Base-by-base conservation (phyloP, 1,140 invertebrate species). In the Drosophila lini region DNA sequence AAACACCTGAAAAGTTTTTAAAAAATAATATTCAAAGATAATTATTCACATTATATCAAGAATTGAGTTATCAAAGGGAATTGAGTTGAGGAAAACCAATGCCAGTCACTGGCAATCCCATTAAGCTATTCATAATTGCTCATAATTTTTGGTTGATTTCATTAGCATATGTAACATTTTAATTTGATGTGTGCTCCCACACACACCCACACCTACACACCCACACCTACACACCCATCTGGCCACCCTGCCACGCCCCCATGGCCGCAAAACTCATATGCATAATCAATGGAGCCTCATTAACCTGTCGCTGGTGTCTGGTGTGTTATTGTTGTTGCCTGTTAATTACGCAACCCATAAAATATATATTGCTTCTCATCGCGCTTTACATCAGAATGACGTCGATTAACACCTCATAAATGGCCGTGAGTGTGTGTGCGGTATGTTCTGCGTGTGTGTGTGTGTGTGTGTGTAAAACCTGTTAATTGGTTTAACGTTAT, bases 261-360 rank as follows among this genome's bases (percentile, higher is more conserved):
- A n/a, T 16, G 19, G 45, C 55, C 69, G 38, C 71, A 70, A 47
- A 69, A 74, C 83, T 80, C 79, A 74, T 88, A 86, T 88, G 76
- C 82, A 86, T 86, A 86, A 86, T 88, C 83, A 88, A 88, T 89
- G 83, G 81, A 83, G 83, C 64, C 83, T 88, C 83, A 88, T 88
- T 88, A 88, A 89, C 83, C 84, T 88, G 83, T 45, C 76, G 50
- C 61, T 71, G 71, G 48, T 70, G 59, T 56, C 48, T 70, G 64
- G 64, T 32, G 42, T 70, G 65, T 73, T 73, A 71, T 77, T 81
- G 79, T 50, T 82, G 81, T 57, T 75, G 78, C 74, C 65, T 82
- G 83, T 86, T 86, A 86, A 86, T 86, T 86, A 88, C 84, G 80
- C 75, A 71, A 47, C 41, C 58, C 74, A 78, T 78, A 78, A 77